Evolutionary conservation across 2,113 vertebrate genomes (phyloP).

Genomic region (Stigmatopora nigra): DNA sequence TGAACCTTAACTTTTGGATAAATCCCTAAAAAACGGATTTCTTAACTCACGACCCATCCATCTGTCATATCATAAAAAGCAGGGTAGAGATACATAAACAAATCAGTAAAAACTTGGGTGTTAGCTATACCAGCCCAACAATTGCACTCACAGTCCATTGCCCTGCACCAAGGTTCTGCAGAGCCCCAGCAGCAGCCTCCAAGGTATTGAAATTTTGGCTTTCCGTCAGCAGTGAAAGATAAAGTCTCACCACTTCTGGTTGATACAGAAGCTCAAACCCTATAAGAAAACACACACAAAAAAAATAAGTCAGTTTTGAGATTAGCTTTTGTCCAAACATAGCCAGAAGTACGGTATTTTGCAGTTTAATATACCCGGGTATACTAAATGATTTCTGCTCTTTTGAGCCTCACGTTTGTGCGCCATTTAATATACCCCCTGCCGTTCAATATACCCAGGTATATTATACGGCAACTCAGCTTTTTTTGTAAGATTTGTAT

Average conservation of each 20-base stretch:
- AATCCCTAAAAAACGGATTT: background rate
- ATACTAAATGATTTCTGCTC: too few species aligned
- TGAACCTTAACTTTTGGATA: background rate
- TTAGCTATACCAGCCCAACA: conserved; percentile 5
- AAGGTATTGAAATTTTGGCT: conserved; percentile 98
- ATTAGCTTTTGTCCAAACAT: background rate
- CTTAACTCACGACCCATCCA: background rate
- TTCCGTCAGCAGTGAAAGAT: conserved; percentile 94
- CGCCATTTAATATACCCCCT: too few species aligned
- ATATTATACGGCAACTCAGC: too few species aligned
- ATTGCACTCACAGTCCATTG: conserved; percentile 87
- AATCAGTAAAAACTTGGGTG: background rate
- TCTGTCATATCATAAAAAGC: background rate
- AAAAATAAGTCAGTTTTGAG: conserved; percentile 19
- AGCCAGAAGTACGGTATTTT: background rate
- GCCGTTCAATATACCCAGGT: too few species aligned
- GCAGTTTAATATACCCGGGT: too few species aligned
- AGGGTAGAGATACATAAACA: background rate
- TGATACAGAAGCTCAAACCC: conserved; percentile 97
- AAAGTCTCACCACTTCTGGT: conserved; percentile 93
- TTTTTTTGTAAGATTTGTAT: too few species aligned
- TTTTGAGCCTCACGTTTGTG: too few species aligned
- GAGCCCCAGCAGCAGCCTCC: conserved; percentile 91
- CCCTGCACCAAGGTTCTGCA: conserved; percentile 96
- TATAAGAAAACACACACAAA: conserved; percentile 55